Percentiles rank a stretch among this genome's conserved stretches.
Conservation (phyloP, 2,113 vertebrate genomes). For the Cebidichthys violaceus region DNA sequence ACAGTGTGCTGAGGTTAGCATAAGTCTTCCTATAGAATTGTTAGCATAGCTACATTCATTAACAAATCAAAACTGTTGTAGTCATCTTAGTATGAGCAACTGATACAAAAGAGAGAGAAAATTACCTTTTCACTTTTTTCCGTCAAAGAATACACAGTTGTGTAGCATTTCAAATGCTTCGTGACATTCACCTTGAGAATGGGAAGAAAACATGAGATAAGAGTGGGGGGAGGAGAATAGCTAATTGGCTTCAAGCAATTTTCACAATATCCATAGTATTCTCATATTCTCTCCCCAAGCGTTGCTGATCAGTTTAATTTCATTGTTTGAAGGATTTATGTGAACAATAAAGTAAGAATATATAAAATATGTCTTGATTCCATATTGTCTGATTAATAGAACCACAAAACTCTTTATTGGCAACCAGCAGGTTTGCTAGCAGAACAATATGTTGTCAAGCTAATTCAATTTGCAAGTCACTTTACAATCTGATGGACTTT, state of each 20-base stretch:
- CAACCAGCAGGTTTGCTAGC: neutral
- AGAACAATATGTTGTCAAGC: neutral
- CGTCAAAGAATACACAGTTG: slow-evolving; percentile 21
- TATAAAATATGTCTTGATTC: slow-evolving; percentile 20
- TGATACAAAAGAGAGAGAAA: slow-evolving; percentile 20
- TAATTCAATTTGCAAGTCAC: neutral
- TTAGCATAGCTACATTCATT: slow-evolving; percentile 17
- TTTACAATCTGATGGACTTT: neutral
- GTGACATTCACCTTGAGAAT: slow-evolving; percentile 49
- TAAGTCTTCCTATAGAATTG: slow-evolving; percentile 11
- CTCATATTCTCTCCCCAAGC: slow-evolving; percentile 49
- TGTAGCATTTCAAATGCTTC: slow-evolving; percentile 41
- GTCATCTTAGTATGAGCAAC: slow-evolving; percentile 5
- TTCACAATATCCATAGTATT: slow-evolving; percentile 55
- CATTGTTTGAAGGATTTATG: slow-evolving; percentile 58
- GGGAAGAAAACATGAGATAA: slow-evolving; percentile 62
- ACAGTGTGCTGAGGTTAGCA: slow-evolving; percentile 44
- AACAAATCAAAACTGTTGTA: slow-evolving; percentile 6
- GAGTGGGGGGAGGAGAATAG: slow-evolving; percentile 45
- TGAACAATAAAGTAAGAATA: slow-evolving; percentile 36
- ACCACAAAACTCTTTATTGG: neutral
- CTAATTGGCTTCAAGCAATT: slow-evolving; percentile 69
- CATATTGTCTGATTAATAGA: neutral
- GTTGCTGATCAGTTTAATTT: slow-evolving; percentile 71
- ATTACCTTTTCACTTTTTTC: slow-evolving; percentile 20